Percentiles rank a stretch among this genome's conserved stretches.
These are phyloP conservation scores for Drosophila sp. DNA, from an alignment of 1,140 invertebrate species.

Conservation along the genomic window DNA sequence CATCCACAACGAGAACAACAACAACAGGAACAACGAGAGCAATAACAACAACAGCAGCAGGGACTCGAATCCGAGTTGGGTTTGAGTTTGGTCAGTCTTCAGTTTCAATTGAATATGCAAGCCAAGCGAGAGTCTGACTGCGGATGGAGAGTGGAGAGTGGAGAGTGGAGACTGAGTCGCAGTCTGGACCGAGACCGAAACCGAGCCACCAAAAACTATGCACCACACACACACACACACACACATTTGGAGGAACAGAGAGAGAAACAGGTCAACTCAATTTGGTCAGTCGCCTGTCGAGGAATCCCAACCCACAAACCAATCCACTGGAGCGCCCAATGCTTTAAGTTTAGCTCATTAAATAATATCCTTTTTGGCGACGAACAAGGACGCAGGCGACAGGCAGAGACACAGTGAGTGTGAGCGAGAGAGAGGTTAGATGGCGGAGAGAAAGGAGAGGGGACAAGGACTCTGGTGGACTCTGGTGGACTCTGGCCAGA, in stretches of 20 bases:
- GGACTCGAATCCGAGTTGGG: neutral
- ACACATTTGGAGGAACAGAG: conserved; percentile 13
- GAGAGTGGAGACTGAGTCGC: conserved; percentile 1
- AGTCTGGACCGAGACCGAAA: conserved; percentile 10
- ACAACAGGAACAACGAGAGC: too few relatives aligned
- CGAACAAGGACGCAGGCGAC: conserved; percentile 2
- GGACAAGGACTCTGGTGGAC: too few relatives aligned
- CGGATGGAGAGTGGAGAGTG: conserved; percentile 1
- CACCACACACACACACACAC: conserved; percentile 16
- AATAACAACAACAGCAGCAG: neutral
- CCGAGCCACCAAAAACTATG: conserved; percentile 54
- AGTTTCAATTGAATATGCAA: conserved; percentile 67
- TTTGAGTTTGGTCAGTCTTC: conserved; percentile 18
- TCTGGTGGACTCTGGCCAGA: conserved; percentile 33
- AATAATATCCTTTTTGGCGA: conserved; percentile 79
- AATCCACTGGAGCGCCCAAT: conserved; percentile 45
- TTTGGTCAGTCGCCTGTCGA: conserved; percentile 46
- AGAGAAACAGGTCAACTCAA: conserved; percentile 68
- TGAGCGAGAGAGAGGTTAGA: too few relatives aligned
- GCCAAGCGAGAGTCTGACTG: conserved; percentile 47
- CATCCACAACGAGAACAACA: neutral
- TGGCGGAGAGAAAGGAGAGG: neutral
- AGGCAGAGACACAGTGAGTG: too few relatives aligned
- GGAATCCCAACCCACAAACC: conserved; percentile 15
- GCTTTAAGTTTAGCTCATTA: conserved; percentile 81